Evolutionary conservation across 1,140 invertebrate species (phyloP), one percentile per base, ranked within the genome.

Genomic region (Pachypsylla venusta): DNA sequence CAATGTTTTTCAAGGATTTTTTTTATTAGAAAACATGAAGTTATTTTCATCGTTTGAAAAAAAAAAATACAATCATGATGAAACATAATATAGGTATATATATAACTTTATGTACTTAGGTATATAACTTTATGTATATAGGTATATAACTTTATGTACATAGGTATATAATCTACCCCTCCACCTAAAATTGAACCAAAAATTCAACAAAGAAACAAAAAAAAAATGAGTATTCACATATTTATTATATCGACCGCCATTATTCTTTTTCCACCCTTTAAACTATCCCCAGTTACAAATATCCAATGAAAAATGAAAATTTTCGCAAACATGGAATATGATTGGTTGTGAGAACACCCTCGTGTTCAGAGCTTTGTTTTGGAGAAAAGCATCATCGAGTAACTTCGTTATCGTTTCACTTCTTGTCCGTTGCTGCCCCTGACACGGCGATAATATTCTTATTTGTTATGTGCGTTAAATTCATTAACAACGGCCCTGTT

Each of bases 261-360:
- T 48, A 48, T 48, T 10, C 42, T 48, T 48, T 48, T 48, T 48
- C 22, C 42, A 19, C 5, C 42, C 42, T 48, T 19, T 48, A n/a
- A 48, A 48, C 22, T 48, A 48, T 48, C 42, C 16, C 42, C 42
- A 48, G 42, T 48, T 48, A 48, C 42, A 48, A 48, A 48, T 48
- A 48, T 48, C 42, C 42, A 48, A 48, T 48, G 42, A 48, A 48
- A 48, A 48, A 48, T 48, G 42, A 48, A 48, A 48, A 48, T 48
- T 48, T 48, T 48, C 42, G 42, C 42, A 48, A 48, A 22, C 42
- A 48, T 48, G 42, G 16, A 48, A 48, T 48, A 48, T 48, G 42
- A 48, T 48, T 48, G 42, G 42, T 48, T 48, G 42, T 48, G 42
- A 48, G 22, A 48, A 48, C 42, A 48, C 42, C 42, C 42, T 48